A percentile compares a stretch with the other conserved stretches of the same genome.
phyloP scores from a whole-genome alignment of 2,888 invertebrate species.

The Pomacea canaliculata region DNA sequence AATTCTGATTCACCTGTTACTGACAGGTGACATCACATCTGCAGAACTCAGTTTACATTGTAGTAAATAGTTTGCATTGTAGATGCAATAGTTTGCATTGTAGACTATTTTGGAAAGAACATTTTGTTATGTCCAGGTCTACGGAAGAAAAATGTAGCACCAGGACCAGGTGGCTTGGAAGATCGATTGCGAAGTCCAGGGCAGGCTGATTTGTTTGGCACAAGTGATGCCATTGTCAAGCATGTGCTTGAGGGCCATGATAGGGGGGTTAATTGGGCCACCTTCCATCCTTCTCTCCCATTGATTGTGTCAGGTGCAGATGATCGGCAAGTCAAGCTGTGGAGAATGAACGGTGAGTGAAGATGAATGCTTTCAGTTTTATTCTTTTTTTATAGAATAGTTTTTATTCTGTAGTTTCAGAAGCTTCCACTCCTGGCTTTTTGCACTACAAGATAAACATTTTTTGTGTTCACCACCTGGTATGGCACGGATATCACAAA shows the following conservation, averaged over 20 bases:
- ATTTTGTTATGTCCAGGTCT: slow-evolving; percentile 73
- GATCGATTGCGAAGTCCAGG: slow-evolving; percentile 74
- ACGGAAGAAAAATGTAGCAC: slow-evolving; percentile 97
- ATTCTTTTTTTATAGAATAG: too few species aligned
- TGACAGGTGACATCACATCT: too few species aligned
- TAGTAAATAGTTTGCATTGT: too few species aligned
- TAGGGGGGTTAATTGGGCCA: slow-evolving; percentile 98
- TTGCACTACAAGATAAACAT: too few species aligned
- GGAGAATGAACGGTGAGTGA: slow-evolving; percentile 95
- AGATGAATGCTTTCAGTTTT: too few species aligned
- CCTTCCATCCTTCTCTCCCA: slow-evolving; percentile 94
- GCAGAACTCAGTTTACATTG: too few species aligned
- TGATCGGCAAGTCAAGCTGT: slow-evolving; percentile 95
- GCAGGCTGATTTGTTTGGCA: slow-evolving; percentile 87
- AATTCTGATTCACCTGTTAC: too few species aligned
- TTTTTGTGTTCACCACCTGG: too few species aligned
- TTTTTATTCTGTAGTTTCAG: too few species aligned
- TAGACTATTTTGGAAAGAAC: not conserved
- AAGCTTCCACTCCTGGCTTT: too few species aligned
- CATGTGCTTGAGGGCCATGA: slow-evolving; percentile 74
- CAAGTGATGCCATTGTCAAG: slow-evolving; percentile 77
- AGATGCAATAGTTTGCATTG: not conserved
- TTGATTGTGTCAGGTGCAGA: slow-evolving; percentile 98
- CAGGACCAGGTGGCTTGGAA: slow-evolving; percentile 86
- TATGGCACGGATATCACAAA: too few species aligned